These are phyloP conservation scores for Myotis yumanensis DNA, from an alignment of 2,113 vertebrate genomes.

Conservation along the genomic window DNA sequence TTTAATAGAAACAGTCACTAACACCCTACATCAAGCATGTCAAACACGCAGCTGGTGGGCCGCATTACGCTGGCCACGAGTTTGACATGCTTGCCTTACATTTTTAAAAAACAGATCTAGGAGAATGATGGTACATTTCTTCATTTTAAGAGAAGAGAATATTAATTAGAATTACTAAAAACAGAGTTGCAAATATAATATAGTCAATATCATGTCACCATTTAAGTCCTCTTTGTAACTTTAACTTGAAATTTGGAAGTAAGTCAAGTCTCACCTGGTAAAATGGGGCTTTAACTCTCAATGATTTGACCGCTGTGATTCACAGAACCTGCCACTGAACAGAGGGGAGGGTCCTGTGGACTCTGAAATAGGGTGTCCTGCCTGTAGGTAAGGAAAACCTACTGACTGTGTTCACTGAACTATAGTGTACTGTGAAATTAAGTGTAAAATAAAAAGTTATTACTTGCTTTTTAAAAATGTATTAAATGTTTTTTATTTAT, in stretches of 20 bases:
- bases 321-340: neutral
- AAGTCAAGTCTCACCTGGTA: neutral
- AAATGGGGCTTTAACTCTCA: neutral
- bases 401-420: neutral
- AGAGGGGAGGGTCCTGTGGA: too few species aligned
- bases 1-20: neutral
- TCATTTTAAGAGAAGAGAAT: neutral
- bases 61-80: too few species aligned
- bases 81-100: neutral
- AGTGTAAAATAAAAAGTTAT: constrained; percentile 13
- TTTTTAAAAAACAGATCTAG: neutral
- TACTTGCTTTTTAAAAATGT: too few species aligned
- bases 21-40: neutral
- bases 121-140: neutral
- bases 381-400: neutral
- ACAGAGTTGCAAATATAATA: neutral
- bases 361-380: neutral
- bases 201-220: neutral
- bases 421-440: neutral
- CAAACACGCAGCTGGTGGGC: too few species aligned
- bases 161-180: constrained; percentile 20
- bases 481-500: too few species aligned
- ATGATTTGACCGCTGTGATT: neutral
- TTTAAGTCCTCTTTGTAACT: neutral
- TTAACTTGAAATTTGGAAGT: constrained; percentile 8